Base-by-base conservation (phyloP, 1,140 invertebrate genomes). In the Neomicropteryx cornuta region DNA sequence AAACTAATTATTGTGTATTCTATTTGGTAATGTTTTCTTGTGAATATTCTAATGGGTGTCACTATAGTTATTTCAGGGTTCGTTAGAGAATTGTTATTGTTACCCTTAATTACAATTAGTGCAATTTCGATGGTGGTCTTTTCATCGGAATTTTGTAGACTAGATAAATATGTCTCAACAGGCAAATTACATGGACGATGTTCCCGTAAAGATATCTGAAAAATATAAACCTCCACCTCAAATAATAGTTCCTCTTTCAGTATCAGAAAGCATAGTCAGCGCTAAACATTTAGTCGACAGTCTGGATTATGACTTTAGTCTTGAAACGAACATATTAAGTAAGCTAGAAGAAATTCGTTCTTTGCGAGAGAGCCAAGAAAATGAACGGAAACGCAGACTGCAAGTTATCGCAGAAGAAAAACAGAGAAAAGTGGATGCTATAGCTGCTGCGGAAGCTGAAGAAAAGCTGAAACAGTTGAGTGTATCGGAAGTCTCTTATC, bases 121-220 rank as follows among this genome's bases (percentile, higher is more conserved):
- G n/a, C n/a, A n/a, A n/a, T n/a, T n/a, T n/a, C n/a, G n/a, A n/a
- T n/a, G n/a, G n/a, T n/a, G n/a, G n/a, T n/a, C n/a, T n/a, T n/a
- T n/a, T n/a, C n/a, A n/a, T n/a, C n/a, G n/a, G n/a, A n/a, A 27
- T n/a, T 8, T 27, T 27, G 24, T 8, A 27, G n/a, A n/a, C 24
- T 27, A 8, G 24, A 27, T 53, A 56, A 59, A 53, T 60, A 65
- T 65, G 62, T 63, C 58, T 56, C 61, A 62, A 56, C 65, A 61
- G 37, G 55, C 56, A 30, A 55, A 62, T 43, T 83, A 76, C 47
- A 80, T 87, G 76, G 85, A 88, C 61, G 81, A 78, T 44, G 76
- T 89, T 43, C 77, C 83, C 39, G 85, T 91, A 29, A 88, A 88
- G 71, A 88, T 91, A 56, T 79, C 81, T 31, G 83, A 88, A 62